Evolutionary conservation across 2,888 invertebrate species (phyloP), one percentile per base, ranked within the genome.

Genomic region (Cheilosia pagana): DNA sequence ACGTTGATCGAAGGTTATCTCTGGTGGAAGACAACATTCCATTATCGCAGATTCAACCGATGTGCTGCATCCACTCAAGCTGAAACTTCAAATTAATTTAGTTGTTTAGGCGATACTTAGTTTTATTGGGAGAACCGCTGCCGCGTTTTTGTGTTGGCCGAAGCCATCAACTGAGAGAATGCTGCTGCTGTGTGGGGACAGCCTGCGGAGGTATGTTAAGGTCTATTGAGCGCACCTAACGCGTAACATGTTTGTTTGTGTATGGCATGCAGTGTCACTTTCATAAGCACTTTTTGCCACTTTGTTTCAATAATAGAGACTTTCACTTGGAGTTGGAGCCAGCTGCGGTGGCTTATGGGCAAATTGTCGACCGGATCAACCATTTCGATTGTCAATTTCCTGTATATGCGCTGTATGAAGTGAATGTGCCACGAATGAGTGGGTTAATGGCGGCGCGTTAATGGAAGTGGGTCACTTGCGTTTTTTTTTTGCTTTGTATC

Each of bases 1-100:
- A 78, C 57, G 57, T 41, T 70, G 74, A 83, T 79, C 74, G 83
- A 83, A 83, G 83, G 83, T 83, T 74, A 83, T 83, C 74, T 68
- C n/a, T n/a, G n/a, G 31, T 71, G 71, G 76, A 77, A 71, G 78
- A 52, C 68, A 78, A 53, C 71, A 71, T 78, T 78, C 78, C 78
- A 74, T 62, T 72, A 72, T 60, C 72, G 52, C 19, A 43, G 53
- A 67, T 16, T 25, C 14, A 35, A 31, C 16, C 14, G 28, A 81
- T 85, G 81, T 71, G 48, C 48, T 25, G 25, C 65, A 62, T 81
- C 48, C 60, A 85, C 43, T 60, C 60, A 67, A 81, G 65, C 50
- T 65, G 55, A 67, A 76, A 65, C 25, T 41, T 81, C n/a, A 41
- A 81, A 81, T 81, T 81, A 75, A 81, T 81, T 76, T 81, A 81